These are phyloP conservation scores for Micronycteris hirsuta DNA, from an alignment of 2,113 vertebrate species.

Conservation along the genomic window DNA sequence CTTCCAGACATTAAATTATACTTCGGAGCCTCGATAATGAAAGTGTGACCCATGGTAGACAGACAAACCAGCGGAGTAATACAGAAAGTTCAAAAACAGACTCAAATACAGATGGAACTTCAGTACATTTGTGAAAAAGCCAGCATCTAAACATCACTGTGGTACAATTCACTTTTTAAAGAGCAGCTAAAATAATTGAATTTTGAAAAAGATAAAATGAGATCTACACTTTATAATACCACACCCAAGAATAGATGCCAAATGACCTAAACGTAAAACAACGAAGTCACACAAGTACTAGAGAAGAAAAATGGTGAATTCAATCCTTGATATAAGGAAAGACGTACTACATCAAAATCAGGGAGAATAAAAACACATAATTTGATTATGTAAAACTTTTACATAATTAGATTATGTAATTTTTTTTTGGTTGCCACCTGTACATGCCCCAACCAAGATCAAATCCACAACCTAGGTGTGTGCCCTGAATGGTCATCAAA, in stretches of 20 bases:
- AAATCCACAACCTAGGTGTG: no score
- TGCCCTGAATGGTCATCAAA: no score
- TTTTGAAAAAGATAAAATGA: constrained; percentile 18
- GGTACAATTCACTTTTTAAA: background rate
- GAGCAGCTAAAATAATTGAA: background rate
- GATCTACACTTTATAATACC: background rate
- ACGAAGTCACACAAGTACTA: background rate
- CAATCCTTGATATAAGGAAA: background rate
- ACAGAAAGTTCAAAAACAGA: background rate
- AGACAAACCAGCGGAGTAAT: background rate
- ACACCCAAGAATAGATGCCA: background rate
- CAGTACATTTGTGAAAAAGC: background rate
- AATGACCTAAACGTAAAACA: background rate
- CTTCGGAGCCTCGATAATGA: background rate
- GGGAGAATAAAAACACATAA: background rate
- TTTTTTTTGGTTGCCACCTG: no score
- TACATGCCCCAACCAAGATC: no score
- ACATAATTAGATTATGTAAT: no score
- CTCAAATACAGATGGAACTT: background rate
- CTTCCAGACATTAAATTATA: background rate
- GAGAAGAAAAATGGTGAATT: background rate
- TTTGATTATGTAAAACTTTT: background rate
- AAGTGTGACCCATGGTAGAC: background rate
- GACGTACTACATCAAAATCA: background rate
- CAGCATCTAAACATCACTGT: background rate